Conservation (phyloP, 2,113 vertebrate species). For the Leptocoma aspasia region DNA sequence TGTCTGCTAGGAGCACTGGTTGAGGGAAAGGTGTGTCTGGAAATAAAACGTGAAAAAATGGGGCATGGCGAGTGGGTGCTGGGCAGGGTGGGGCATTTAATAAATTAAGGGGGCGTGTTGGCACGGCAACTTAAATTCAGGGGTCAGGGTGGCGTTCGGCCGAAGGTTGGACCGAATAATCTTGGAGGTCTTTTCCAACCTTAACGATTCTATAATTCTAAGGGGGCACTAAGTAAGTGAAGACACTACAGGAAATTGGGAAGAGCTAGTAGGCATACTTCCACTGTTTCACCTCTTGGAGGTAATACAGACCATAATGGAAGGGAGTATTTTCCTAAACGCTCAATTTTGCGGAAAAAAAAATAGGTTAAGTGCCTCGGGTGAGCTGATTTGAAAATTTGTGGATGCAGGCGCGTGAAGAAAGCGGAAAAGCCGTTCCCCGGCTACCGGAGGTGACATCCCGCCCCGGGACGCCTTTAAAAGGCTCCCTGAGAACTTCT, state of each 20-base stretch:
- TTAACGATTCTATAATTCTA: not conserved
- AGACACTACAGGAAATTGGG: not conserved
- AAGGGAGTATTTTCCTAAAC: not conserved
- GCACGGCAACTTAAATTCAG: not conserved
- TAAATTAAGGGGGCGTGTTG: not conserved
- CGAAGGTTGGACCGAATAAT: not conserved
- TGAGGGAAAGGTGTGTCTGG: not conserved
- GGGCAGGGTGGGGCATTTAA: not conserved
- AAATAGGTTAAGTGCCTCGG: fast-evolving
- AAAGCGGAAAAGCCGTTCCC: not conserved
- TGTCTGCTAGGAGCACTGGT: not conserved
- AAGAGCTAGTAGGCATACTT: not conserved
- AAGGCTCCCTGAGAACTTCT: not conserved
- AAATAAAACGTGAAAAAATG: not conserved
- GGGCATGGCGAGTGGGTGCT: not conserved
- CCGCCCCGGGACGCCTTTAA: not conserved
- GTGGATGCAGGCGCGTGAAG: not conserved
- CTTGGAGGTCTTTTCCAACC: not conserved
- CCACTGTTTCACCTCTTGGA: not conserved
- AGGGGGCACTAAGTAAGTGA: not conserved
- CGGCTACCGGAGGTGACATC: not conserved
- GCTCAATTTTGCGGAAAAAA: not conserved
- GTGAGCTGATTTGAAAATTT: not conserved
- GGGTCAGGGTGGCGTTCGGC: not conserved
- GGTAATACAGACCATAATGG: fast-evolving